phyloP scores from a whole-genome alignment of 2,888 invertebrate species.

The Mechanitis messenoides region DNA sequence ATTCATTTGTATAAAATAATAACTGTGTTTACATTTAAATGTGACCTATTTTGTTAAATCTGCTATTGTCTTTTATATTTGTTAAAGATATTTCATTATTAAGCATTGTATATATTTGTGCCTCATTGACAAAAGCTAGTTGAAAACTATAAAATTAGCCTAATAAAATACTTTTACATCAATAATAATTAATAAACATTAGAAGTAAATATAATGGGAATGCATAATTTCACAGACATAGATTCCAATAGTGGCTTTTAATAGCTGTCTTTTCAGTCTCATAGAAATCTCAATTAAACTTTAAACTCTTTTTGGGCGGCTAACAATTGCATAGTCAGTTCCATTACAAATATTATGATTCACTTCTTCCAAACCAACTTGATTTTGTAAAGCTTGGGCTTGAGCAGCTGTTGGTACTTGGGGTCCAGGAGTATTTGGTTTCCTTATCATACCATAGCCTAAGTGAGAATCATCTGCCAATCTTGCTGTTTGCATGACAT shows the following conservation, averaged over 20 bases:
- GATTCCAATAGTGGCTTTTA: constrained; percentile 25
- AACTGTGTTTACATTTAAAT: neutral
- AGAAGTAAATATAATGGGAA: constrained; percentile 14
- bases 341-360: constrained; percentile 85
- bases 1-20: neutral
- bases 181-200: neutral
- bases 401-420: constrained; percentile 73
- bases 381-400: constrained; percentile 64
- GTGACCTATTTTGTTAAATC: neutral
- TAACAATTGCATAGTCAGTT: constrained; percentile 87
- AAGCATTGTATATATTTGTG: constrained; percentile 5
- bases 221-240: constrained; percentile 18
- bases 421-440: constrained; percentile 76
- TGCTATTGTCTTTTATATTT: neutral
- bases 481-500: constrained; percentile 81
- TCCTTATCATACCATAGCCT: constrained; percentile 87
- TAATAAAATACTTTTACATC: constrained; percentile 2
- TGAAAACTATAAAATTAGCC: neutral
- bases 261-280: constrained; percentile 33
- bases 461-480: constrained; percentile 87
- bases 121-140: constrained; percentile 1
- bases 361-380: constrained; percentile 70
- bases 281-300: constrained; percentile 12
- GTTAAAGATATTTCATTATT: neutral
- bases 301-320: constrained; percentile 90